Evolutionary conservation across 1,140 invertebrate genomes (phyloP).

Genomic region (Arion vulgaris): DNA sequence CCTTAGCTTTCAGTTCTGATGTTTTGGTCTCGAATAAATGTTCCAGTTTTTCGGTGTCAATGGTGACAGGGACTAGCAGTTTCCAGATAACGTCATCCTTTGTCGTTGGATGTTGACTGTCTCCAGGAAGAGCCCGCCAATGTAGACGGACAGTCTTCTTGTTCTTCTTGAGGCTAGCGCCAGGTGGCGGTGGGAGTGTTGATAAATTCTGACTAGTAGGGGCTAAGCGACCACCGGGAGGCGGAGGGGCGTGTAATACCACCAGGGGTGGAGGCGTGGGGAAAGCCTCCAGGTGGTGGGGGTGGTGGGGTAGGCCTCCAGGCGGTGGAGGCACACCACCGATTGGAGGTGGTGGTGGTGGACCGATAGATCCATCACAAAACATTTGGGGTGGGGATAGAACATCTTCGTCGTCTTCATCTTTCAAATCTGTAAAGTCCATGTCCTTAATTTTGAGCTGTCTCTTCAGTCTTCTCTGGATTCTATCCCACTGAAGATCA

Average conservation of each 20-base stretch:
- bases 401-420: constrained; percentile 75
- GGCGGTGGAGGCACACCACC: not conserved
- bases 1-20: constrained; percentile 94
- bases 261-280: constrained; percentile 68
- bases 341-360: constrained; percentile 54
- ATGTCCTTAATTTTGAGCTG: constrained; percentile 93
- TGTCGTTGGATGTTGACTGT: constrained; percentile 77
- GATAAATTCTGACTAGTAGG: constrained; percentile 68
- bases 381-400: constrained; percentile 55
- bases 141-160: constrained; percentile 99
- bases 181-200: constrained; percentile 70
- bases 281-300: constrained; percentile 69
- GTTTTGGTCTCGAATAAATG: constrained; percentile 97
- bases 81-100: constrained; percentile 92
- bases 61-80: constrained; percentile 82
- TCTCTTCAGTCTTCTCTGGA: constrained; percentile 85
- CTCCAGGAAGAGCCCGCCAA: constrained; percentile 88
- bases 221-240: constrained; percentile 73
- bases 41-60: constrained; percentile 95
- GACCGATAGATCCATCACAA: constrained; percentile 60
- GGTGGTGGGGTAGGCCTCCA: constrained; percentile 72
- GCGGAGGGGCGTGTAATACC: constrained; percentile 61
- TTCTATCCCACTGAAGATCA: constrained; percentile 94
- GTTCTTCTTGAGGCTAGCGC: constrained; percentile 81
- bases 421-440: constrained; percentile 92